Base-by-base conservation (phyloP, 2,888 invertebrate species). In the Drosophila limbata region DNA sequence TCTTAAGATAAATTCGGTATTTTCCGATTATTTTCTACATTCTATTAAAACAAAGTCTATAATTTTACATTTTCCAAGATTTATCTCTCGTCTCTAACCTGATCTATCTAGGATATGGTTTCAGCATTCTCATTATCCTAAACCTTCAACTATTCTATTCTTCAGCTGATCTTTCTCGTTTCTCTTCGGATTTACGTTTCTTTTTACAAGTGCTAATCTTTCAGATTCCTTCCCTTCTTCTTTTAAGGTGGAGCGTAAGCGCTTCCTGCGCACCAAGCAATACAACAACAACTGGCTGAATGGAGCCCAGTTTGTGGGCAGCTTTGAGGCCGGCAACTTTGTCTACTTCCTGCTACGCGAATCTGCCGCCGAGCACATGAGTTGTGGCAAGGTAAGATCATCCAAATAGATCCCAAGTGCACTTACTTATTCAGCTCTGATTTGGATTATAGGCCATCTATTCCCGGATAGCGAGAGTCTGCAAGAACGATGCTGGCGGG, bases 311-410 rank as follows among this genome's bases (percentile, higher is more conserved):
- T 98, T 98, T 90, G 97, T 98, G 48, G 97, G 97, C 40, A 96
- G 97, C 67, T 98, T 98, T 90, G 98, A 98, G 91, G 96, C 96
- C 40, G 97, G 96, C 52, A 94, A 95, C 82, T 97, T 96, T 92
- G 95, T 98, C 0, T 98, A 97, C 91, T 98, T 98, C 92, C 94
- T 98, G 74, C 98, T 98, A 91, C 94, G 98, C 65, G 98, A 98
- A 92, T 95, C 96, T 17, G 98, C 98, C 15, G 96, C 98, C 13
- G 98, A 98, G 92, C 97, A 96, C 92, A 96, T 97, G 91, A 98
- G 97, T 91, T 98, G 98, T 91, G 98, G 98, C 82, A 98, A 97
- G 95, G 97, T 97, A 92, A 91, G 33, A 11, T 17, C 5, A 9
- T n/a, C 4, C 0, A 1, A 25, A 28, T 13, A 15, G 35, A 13